Base-by-base conservation (phyloP, 2,888 invertebrate genomes). In the Muschampia plurimacula region DNA sequence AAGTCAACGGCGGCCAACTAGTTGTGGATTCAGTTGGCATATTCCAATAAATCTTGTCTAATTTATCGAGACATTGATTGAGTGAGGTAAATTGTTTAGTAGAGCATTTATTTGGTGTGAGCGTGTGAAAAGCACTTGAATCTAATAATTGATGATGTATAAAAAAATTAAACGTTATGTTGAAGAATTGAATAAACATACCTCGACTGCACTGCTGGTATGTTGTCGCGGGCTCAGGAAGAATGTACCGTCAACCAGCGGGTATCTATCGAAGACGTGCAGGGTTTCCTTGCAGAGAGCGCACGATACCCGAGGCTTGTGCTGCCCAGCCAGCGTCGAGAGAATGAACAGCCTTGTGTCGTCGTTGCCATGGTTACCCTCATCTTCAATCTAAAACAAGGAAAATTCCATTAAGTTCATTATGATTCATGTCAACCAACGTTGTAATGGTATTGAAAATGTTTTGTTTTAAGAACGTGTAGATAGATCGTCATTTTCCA, bases 301-400 rank as follows among this genome's bases (percentile, higher is more conserved):
- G 93, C 97, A 99, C 72, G 96, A 96, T 60, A 97, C 98, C 82
- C 96, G 96, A 77, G 97, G 97, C 92, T 97, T 97, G 84, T 98
- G 98, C 86, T 98, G 97, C 44, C 98, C 98, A 76, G 99, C 99
- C 86, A 99, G 95, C 60, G 98, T 98, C 75, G 99, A 98, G 86
- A 99, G 95, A 83, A 99, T 98, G 95, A 99, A 99, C 86, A 98
- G 97, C 80, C 99, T 96, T 66, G 98, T 99, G 89, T 99, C 99
- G 89, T 99, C 99, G 92, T 99, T 99, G 83, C 99, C 99, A 89
- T 99, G 99, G 92, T 98, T 98, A 77, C 98, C 99, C 89, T 99
- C 99, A 88, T 99, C 99, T 94, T 99, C 99, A 96, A 99, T 98
- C 98, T 98, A 95, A 66, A 96, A 95, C 95, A 92, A 90, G 67